Percentiles rank a stretch among this genome's conserved stretches.
These are phyloP conservation scores for Lepidocolaptes lacrymiger DNA, from an alignment of 2,797 vertebrate genomes.

Conservation along the genomic window DNA sequence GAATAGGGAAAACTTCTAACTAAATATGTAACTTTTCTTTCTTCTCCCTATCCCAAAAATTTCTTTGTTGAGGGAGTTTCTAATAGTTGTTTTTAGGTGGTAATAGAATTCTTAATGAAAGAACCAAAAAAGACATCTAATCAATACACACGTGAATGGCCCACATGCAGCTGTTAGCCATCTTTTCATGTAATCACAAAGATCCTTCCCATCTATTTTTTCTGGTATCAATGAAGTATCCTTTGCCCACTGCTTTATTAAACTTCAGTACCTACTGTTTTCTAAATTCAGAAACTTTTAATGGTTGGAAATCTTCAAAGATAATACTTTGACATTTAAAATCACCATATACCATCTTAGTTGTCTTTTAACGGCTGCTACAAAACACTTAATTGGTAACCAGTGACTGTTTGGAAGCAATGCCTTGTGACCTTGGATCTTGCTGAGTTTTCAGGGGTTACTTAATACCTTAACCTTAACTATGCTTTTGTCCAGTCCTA, in stretches of 20 bases:
- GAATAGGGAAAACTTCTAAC: not conserved
- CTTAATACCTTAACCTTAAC: not conserved
- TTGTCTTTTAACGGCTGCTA: not conserved
- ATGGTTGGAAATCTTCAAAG: not conserved
- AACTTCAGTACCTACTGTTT: not conserved
- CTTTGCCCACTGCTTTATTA: not conserved
- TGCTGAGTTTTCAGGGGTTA: not conserved
- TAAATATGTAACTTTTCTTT: not conserved
- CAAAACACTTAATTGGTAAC: not conserved
- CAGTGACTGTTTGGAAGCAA: not conserved
- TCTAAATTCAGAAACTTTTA: not conserved
- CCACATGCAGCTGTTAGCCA: not conserved
- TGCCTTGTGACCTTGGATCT: not conserved
- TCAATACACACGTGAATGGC: not conserved
- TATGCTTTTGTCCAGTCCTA: not conserved
- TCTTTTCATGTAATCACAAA: not conserved
- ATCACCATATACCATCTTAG: not conserved
- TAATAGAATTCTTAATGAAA: not conserved
- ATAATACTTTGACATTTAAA: not conserved
- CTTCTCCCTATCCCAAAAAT: not conserved
- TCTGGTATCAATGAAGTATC: not conserved
- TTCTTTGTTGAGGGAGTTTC: not conserved
- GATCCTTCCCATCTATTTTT: not conserved
- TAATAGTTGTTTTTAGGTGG: not conserved
- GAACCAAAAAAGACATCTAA: not conserved